Percentiles rank a stretch among this genome's conserved stretches.
phyloP scores from a whole-genome alignment of 2,113 vertebrate species.

The Corythornis vintsioides region DNA sequence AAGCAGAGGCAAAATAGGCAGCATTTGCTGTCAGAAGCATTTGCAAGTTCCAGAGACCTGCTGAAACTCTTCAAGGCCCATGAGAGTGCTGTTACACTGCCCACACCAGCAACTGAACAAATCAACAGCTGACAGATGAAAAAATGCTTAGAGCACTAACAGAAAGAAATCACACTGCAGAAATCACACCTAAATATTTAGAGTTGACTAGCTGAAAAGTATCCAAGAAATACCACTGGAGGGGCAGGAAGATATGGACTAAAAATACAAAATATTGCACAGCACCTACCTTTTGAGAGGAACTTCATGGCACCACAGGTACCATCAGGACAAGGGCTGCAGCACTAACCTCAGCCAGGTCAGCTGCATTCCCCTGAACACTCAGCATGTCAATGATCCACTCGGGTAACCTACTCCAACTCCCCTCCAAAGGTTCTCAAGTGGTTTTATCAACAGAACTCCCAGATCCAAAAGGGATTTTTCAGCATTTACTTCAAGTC shows the following conservation, averaged over 20 bases:
- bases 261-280: neutral
- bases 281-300: neutral
- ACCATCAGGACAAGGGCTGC: neutral
- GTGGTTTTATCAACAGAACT: neutral
- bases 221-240: accelerated
- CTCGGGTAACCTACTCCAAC: neutral
- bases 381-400: neutral
- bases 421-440: neutral
- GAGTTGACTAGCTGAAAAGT: neutral
- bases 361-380: neutral
- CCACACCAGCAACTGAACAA: neutral
- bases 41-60: neutral
- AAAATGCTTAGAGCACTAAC: neutral
- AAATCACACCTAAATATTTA: neutral
- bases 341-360: neutral
- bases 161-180: neutral
- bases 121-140: too few relatives aligned
- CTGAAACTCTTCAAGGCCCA: neutral
- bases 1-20: neutral
- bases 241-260: neutral
- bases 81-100: neutral
- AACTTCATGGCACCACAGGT: neutral
- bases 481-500: neutral
- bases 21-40: too few relatives aligned
- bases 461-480: neutral